phyloP scores from a whole-genome alignment of 2,888 invertebrate genomes.

The Catocala sponsa region DNA sequence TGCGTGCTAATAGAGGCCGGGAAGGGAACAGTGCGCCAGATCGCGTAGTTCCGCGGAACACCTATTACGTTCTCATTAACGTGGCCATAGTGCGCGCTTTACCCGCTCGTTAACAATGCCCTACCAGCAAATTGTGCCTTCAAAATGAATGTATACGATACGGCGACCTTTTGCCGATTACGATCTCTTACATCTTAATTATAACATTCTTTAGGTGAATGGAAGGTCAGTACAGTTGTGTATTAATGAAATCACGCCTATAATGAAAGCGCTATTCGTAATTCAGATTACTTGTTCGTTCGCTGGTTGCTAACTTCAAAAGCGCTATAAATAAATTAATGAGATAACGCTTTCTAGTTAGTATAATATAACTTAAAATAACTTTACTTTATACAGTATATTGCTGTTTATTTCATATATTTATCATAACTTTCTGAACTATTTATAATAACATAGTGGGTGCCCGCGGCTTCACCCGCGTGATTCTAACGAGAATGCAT shows the following conservation, averaged over 20 bases:
- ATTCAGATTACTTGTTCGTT: conserved; percentile 22
- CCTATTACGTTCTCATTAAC: conserved; percentile 81
- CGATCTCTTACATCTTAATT: conserved; percentile 5
- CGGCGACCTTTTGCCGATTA: conserved; percentile 15
- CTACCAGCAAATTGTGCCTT: conserved; percentile 69
- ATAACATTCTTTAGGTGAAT: conserved; percentile 26
- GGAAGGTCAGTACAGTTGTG: conserved; percentile 19
- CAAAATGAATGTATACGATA: conserved; percentile 70
- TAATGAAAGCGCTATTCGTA: conserved; percentile 4
- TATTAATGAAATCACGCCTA: conserved; percentile 31
- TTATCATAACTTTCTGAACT: too few relatives aligned
- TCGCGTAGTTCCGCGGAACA: conserved; percentile 67
- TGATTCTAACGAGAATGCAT: too few relatives aligned
- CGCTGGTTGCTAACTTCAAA: conserved; percentile 26
- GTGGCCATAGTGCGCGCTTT: conserved; percentile 69
- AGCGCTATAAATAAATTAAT: conserved; percentile 14
- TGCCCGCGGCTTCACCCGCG: too few relatives aligned
- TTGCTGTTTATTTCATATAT: too few relatives aligned
- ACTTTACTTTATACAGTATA: not conserved
- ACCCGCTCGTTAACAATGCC: conserved; percentile 75
- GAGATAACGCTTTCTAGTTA: conserved; percentile 25
- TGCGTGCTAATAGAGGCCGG: conserved; percentile 58
- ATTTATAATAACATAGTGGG: too few relatives aligned
- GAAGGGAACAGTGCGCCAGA: conserved; percentile 62
- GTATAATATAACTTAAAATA: not conserved